These are phyloP conservation scores for Dichetophora obliterata DNA, from an alignment of 2,888 invertebrate genomes.

Conservation along the genomic window DNA sequence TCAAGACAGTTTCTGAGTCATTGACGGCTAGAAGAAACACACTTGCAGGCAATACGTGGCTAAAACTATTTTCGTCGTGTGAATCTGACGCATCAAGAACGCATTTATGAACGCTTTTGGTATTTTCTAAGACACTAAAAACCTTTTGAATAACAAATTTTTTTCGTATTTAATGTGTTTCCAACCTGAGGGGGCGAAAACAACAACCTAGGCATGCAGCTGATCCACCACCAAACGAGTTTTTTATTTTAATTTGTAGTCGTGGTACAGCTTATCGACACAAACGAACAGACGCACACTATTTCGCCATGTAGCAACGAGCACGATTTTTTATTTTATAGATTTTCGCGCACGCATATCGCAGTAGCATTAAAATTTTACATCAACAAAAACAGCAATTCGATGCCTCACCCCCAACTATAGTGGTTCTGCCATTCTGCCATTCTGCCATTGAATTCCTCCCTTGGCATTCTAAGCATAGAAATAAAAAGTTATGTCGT, in stretches of 20 bases:
- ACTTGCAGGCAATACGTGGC: too few relatives aligned
- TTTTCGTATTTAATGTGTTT: too few relatives aligned
- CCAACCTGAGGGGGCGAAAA: too few relatives aligned
- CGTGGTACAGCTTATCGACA: slow-evolving; percentile 3
- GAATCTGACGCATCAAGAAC: too few relatives aligned
- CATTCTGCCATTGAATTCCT: slow-evolving; percentile 17
- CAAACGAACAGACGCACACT: background rate
- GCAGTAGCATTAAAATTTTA: slow-evolving; percentile 65
- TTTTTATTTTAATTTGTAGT: slow-evolving; percentile 6
- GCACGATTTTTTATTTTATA: slow-evolving; percentile 58
- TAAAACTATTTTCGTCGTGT: too few relatives aligned
- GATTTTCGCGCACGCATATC: slow-evolving; percentile 59
- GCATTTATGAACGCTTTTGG: too few relatives aligned
- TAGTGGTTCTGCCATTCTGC: slow-evolving; percentile 18
- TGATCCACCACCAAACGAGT: slow-evolving; percentile 3
- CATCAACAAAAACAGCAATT: slow-evolving; percentile 40
- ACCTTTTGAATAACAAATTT: too few relatives aligned
- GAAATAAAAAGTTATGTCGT: slow-evolving; percentile 65
- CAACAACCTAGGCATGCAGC: background rate
- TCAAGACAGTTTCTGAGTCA: background rate
- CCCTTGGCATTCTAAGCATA: slow-evolving; percentile 61
- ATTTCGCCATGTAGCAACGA: slow-evolving; percentile 44
- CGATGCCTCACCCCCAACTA: slow-evolving; percentile 4
- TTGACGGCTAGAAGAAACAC: background rate
- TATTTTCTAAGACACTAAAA: too few relatives aligned